Evolutionary conservation across 2,888 invertebrate species (phyloP).

Genomic region (Gandaritis pyraliata): DNA sequence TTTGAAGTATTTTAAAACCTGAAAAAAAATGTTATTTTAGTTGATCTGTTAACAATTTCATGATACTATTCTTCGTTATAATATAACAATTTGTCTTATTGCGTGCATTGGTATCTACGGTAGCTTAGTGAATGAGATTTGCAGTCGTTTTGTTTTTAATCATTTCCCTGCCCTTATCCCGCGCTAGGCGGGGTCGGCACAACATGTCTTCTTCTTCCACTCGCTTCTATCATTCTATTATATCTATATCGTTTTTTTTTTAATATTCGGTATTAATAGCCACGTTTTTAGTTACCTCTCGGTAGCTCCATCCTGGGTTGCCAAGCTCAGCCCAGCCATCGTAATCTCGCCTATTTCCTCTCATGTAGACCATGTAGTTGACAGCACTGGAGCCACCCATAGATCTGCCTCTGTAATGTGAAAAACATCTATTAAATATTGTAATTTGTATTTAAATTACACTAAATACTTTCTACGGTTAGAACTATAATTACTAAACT

Average conservation of each 20-base stretch:
- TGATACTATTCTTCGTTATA: too few species aligned
- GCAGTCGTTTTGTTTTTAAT: too few species aligned
- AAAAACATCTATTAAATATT: background rate
- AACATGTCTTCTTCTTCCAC: too few species aligned
- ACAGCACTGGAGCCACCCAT: constrained; percentile 88
- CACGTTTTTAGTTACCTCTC: constrained; percentile 65
- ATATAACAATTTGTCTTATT: too few species aligned
- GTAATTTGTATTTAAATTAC: background rate
- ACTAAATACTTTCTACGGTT: background rate
- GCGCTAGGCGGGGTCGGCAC: too few species aligned
- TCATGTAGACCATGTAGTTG: constrained; percentile 87
- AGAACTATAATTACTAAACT: background rate
- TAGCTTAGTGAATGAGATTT: too few species aligned
- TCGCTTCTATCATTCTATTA: too few species aligned
- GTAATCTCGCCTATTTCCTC: constrained; percentile 85
- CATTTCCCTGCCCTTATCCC: too few species aligned
- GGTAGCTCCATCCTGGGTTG: constrained; percentile 86
- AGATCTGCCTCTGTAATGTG: constrained; percentile 80
- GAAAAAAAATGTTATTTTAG: constrained; percentile 51
- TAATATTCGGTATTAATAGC: too few species aligned
- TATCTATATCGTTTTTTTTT: too few species aligned
- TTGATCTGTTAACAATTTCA: too few species aligned
- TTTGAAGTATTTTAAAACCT: constrained; percentile 88
- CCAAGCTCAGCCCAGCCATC: constrained; percentile 86
- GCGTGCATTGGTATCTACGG: too few species aligned